phyloP scores from a whole-genome alignment of 2,888 invertebrate genomes.

The Ennomos quercinarius region DNA sequence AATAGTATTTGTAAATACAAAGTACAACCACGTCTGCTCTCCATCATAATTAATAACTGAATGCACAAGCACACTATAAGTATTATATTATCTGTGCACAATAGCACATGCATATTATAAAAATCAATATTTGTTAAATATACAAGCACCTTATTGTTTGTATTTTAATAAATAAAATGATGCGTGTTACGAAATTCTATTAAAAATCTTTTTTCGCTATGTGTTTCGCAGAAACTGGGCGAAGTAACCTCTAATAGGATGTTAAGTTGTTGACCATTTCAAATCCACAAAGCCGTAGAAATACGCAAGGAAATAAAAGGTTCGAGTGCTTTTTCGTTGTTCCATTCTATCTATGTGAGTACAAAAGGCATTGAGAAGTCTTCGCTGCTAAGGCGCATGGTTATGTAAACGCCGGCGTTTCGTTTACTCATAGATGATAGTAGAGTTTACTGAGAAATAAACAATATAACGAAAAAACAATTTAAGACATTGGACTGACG shows the following conservation, averaged over 20 bases:
- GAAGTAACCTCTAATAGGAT: conserved; percentile 67
- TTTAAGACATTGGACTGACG: too few relatives aligned
- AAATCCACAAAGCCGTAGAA: conserved; percentile 57
- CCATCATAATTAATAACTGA: too few relatives aligned
- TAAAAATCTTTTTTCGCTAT: conserved; percentile 27
- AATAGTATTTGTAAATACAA: too few relatives aligned
- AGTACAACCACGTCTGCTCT: too few relatives aligned
- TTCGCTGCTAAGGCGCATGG: conserved; percentile 54
- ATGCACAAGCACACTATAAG: too few relatives aligned
- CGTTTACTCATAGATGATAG: conserved; percentile 11
- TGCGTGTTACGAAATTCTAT: conserved; percentile 37
- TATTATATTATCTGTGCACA: too few relatives aligned
- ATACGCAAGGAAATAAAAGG: conserved; percentile 71
- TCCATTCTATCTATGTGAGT: conserved; percentile 68
- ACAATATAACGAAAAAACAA: not conserved
- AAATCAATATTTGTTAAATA: too few relatives aligned
- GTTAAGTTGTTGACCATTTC: conserved; percentile 68
- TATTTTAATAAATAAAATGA: conserved; percentile 15
- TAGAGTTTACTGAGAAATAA: conserved; percentile 5
- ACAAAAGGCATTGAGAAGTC: conserved; percentile 64
- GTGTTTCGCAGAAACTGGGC: conserved; percentile 55
- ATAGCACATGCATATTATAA: too few relatives aligned
- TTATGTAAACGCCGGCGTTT: conserved; percentile 77
- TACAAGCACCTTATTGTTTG: too few relatives aligned
- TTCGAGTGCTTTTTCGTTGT: conserved; percentile 68